Percentiles rank a stretch among this genome's conserved stretches.
These are phyloP conservation scores for Semibalanus balanoides DNA, from an alignment of 1,140 invertebrate species.

Conservation along the genomic window DNA sequence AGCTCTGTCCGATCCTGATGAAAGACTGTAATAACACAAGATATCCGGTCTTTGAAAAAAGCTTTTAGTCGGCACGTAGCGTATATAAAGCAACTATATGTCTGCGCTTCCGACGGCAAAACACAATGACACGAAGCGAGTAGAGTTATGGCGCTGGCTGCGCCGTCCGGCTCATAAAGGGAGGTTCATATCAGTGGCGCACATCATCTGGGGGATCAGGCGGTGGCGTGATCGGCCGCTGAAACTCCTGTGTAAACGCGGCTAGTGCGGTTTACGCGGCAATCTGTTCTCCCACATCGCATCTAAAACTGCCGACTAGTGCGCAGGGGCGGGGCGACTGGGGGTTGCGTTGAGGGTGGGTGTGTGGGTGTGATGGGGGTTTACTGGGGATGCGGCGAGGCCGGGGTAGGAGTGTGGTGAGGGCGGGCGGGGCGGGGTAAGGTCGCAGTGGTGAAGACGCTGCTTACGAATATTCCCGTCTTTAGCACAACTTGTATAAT, in stretches of 20 bases:
- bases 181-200: neutral
- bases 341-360: no score
- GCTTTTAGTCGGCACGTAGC: neutral
- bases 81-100: neutral
- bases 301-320: no score
- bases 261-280: neutral
- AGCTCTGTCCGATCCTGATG: neutral
- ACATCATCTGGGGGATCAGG: neutral
- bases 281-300: neutral
- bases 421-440: no score
- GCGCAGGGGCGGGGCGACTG: no score
- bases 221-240: neutral
- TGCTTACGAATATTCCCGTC: no score
- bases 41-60: neutral
- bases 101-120: neutral
- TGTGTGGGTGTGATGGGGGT: no score
- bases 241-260: neutral
- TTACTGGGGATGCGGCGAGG: no score
- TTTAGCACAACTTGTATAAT: no score
- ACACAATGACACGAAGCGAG: neutral
- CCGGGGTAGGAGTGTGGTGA: no score
- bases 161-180: neutral
- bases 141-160: neutral
- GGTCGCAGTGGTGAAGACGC: no score
- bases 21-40: neutral